A percentile compares a stretch with the other conserved stretches of the same genome.
Conservation (phyloP, 1,140 invertebrate genomes). For the Musca domestica region DNA sequence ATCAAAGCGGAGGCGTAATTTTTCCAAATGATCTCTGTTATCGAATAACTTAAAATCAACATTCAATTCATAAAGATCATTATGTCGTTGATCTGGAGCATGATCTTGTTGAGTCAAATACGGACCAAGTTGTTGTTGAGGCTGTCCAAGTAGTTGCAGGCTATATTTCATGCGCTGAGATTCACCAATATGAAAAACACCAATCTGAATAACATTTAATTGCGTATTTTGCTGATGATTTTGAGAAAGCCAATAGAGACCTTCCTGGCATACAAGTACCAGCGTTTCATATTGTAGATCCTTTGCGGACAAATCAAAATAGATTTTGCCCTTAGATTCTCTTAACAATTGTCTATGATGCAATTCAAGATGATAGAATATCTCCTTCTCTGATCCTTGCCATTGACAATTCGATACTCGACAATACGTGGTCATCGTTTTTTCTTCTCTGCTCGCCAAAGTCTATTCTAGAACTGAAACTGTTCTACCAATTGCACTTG, state of each 20-base stretch:
- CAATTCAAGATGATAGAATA: slow-evolving; percentile 17
- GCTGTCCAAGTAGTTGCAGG: neutral
- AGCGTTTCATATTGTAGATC: slow-evolving; percentile 4
- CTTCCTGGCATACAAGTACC: neutral
- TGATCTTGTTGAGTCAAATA: neutral
- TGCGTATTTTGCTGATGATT: neutral
- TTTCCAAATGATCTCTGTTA: neutral
- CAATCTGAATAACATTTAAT: neutral
- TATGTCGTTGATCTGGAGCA: neutral
- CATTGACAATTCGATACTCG: neutral
- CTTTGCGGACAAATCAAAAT: neutral
- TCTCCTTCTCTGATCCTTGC: slow-evolving; percentile 4
- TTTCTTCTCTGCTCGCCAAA: no score
- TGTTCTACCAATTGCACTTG: no score
- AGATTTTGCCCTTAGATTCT: neutral
- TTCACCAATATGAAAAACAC: slow-evolving; percentile 15
- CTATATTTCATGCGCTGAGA: neutral
- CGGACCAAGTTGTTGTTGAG: neutral
- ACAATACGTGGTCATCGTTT: neutral
- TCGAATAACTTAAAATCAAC: neutral
- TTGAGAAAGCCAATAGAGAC: slow-evolving; percentile 7
- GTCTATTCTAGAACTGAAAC: no score
- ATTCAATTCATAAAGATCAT: neutral
- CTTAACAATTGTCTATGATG: slow-evolving; percentile 2
- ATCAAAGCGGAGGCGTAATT: slow-evolving; percentile 4